Conservation (phyloP, 2,113 vertebrate genomes). For the Motacilla tschutschensis region DNA sequence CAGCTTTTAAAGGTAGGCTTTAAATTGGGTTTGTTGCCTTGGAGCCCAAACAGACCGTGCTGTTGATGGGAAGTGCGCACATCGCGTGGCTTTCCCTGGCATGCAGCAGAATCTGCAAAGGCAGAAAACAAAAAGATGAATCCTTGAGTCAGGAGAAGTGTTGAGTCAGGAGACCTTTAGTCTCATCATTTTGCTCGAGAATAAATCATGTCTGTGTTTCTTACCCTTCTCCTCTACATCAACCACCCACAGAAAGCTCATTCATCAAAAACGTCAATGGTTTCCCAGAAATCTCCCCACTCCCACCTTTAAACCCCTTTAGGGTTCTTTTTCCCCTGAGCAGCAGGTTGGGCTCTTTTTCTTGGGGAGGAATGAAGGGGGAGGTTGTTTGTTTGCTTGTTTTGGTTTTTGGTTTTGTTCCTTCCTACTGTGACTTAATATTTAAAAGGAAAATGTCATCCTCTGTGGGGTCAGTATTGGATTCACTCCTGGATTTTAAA, state of each 20-base stretch:
- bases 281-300: not conserved
- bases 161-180: conserved; percentile 43
- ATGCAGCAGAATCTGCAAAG: not conserved
- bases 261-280: conserved; percentile 27
- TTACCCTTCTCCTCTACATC: not conserved
- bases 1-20: not conserved
- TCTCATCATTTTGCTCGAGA: not conserved
- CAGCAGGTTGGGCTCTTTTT: not conserved
- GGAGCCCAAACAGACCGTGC: not conserved
- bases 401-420: not conserved
- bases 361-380: no score
- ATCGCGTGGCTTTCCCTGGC: not conserved
- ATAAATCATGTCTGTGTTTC: not conserved
- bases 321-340: not conserved
- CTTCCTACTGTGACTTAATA: not conserved
- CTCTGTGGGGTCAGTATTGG: not conserved
- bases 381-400: not conserved
- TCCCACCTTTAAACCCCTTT: not conserved
- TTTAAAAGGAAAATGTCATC: not conserved
- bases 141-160: conserved; percentile 9
- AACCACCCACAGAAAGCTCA: conserved; percentile 11
- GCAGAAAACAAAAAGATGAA: not conserved
- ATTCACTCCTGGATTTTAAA: not conserved
- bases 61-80: not conserved
- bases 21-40: not conserved